Evolutionary conservation across 1,140 invertebrate species (phyloP).

Genomic region (Colletes latitarsis): DNA sequence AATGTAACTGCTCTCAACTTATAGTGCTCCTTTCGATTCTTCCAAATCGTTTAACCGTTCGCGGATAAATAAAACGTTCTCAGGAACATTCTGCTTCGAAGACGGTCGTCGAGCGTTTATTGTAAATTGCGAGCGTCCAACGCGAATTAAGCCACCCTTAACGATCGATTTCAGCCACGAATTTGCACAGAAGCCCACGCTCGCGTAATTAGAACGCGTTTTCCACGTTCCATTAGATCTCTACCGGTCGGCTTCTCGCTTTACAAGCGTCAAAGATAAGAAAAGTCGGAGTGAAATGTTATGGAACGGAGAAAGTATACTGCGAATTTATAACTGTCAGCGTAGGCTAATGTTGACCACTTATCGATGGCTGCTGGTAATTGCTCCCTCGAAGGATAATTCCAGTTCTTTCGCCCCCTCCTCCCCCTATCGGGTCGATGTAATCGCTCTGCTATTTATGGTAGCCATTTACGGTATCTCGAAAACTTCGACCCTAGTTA

Average conservation of each 20-base stretch:
- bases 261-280: neutral
- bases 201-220: neutral
- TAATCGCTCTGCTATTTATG: neutral
- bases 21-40: too few relatives aligned
- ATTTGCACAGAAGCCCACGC: too few relatives aligned
- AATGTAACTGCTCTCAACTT: too few relatives aligned
- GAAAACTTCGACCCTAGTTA: neutral
- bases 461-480: neutral
- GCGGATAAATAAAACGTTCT: too few relatives aligned
- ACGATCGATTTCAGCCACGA: neutral
- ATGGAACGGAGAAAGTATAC: neutral
- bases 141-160: neutral
- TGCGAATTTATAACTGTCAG: conserved; percentile 10
- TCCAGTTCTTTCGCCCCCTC: neutral
- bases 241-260: neutral
- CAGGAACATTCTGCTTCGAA: too few relatives aligned
- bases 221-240: neutral
- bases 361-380: conserved; percentile 18
- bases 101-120: too few relatives aligned
- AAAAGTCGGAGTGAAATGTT: conserved; percentile 18
- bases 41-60: too few relatives aligned
- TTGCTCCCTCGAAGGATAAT: conserved; percentile 5
- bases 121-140: too few relatives aligned
- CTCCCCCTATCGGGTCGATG: neutral
- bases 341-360: neutral